phyloP scores from a whole-genome alignment of 2,113 vertebrate species.

The Stegostoma tigrinum region DNA sequence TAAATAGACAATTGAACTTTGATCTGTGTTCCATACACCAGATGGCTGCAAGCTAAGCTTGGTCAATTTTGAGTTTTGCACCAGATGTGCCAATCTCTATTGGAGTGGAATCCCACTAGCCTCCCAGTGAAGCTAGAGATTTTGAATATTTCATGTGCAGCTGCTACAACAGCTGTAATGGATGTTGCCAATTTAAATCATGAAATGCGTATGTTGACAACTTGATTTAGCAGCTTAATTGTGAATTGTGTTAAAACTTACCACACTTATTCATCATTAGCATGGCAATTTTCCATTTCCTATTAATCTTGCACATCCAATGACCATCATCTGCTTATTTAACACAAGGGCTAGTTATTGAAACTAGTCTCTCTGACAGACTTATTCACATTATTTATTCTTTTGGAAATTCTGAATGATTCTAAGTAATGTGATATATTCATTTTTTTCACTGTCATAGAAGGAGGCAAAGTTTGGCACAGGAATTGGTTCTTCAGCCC shows the following conservation, averaged over 20 bases:
- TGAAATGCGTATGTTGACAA: neutral
- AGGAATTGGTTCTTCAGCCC: too few relatives aligned
- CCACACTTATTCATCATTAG: slow-evolving; percentile 3
- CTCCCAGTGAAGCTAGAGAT: neutral
- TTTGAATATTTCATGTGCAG: slow-evolving; percentile 14
- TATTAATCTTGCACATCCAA: neutral
- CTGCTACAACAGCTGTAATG: slow-evolving; percentile 8
- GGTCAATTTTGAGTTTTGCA: neutral
- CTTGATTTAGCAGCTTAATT: slow-evolving; percentile 26
- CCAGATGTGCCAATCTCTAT: neutral
- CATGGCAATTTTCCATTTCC: slow-evolving; percentile 1
- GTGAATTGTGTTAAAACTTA: slow-evolving; percentile 27
- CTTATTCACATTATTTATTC: neutral
- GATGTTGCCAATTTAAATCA: slow-evolving; percentile 19
- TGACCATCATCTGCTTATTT: neutral
- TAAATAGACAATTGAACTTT: neutral
- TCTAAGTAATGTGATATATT: neutral
- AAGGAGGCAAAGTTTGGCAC: too few relatives aligned
- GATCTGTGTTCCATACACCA: neutral
- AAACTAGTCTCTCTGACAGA: neutral
- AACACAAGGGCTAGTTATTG: neutral
- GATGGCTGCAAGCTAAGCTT: slow-evolving; percentile 3
- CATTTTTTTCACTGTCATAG: neutral
- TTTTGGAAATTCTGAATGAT: neutral
- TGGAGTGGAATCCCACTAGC: neutral